Evolutionary conservation across 2,113 vertebrate genomes (phyloP), one percentile per base, ranked within the genome.

Genomic region (Egretta garzetta): DNA sequence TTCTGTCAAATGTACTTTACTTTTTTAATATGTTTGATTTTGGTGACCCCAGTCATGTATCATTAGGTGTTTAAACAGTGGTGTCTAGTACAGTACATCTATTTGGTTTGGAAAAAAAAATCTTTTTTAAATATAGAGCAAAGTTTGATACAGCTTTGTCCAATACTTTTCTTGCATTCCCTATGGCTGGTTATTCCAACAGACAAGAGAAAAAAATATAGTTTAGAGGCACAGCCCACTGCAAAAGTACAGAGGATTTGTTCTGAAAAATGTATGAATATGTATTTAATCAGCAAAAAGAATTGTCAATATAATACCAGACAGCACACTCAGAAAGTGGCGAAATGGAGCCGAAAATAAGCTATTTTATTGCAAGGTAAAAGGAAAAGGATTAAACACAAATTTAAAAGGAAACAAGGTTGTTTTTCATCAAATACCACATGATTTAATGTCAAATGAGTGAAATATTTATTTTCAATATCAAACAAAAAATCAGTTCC

Each of bases 1-100:
- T 98, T 98, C 96, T 95, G 95, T 98, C 97, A 95, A 95, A 98
- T 30, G 82, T 97, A 97, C 68, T 97, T 98, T 96, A 93, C 87
- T 98, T 98, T 98, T 98, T 94, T 97, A 97, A 82, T 86, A 95
- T 64, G 74, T 97, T 97, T 4, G 4, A 68, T 94, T 98, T 98
- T 98, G 81, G 94, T 95, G 88, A 97, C 56, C 75, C 66, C 88
- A 95, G 62, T 96, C 91, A 92, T 90, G 84, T 97, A 95, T 92
- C 95, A 96, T 94, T 94, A 71, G 86, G 80, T 91, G 90, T 97
- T 97, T 86, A 89, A 86, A 73, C 20, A 37, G n/a, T 95, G 86
- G 50, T 93, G 86, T 97, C 92, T 80, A 93, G 86, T 92, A 97
- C 49, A 79, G 94, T 90, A 97, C 86, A 82, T 89, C 80, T 90